Conservation (phyloP, 2,113 vertebrate species). For the Ptyas mucosa region DNA sequence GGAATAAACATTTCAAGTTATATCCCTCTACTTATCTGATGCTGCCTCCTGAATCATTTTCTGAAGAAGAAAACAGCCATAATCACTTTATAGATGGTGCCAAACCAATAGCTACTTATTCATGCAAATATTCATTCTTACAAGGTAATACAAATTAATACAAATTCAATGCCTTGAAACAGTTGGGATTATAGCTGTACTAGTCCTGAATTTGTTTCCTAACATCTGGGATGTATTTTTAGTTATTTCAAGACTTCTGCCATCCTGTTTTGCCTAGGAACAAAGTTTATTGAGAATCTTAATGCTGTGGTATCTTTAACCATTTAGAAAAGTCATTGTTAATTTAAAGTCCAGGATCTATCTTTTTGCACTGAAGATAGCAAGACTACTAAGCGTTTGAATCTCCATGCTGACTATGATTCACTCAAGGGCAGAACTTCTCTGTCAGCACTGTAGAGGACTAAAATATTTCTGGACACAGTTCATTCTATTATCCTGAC, state of each 20-base stretch:
- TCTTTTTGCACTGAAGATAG: neutral
- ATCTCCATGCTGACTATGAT: neutral
- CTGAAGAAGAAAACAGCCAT: neutral
- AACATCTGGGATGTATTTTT: neutral
- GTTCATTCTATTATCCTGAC: neutral
- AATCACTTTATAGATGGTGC: neutral
- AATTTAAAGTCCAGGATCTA: neutral
- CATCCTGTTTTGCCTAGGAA: neutral
- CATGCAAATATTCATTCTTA: neutral
- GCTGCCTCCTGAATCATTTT: neutral
- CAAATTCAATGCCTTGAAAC: neutral
- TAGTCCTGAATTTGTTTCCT: neutral
- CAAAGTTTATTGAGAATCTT: neutral
- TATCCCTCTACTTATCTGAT: neutral
- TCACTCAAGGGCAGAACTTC: neutral
- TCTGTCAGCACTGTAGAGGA: neutral
- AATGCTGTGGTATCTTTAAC: neutral
- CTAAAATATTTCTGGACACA: neutral
- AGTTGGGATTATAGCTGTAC: neutral
- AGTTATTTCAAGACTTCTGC: neutral
- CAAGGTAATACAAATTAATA: neutral
- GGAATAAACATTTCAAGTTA: slow-evolving; percentile 23
- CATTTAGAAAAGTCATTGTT: neutral
- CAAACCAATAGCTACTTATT: neutral
- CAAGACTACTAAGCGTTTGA: neutral